Base-by-base conservation (phyloP, 2,113 vertebrate species). In the Anhinga rufa region DNA sequence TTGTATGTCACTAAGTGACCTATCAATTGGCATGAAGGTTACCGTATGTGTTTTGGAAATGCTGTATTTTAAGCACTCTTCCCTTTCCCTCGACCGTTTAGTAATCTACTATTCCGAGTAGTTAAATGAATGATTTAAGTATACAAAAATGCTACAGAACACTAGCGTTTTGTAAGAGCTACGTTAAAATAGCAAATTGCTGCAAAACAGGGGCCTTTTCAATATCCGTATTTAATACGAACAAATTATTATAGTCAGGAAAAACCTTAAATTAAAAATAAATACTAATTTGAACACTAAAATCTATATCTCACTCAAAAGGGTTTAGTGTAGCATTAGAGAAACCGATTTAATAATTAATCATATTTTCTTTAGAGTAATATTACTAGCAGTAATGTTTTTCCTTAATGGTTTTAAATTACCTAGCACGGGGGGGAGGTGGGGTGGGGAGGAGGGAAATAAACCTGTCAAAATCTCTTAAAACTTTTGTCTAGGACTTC, bases 331-430 rank as follows among this genome's bases (percentile, higher is more conserved):
- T 42, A 95, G 70, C 77, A 87, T 91, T 93, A 94, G 62, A 93
- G 58, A 94, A 96, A 89, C 25, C 1, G 6, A 79, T 88, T 96
- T 92, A 96, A 96, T 95, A 90, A 96, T 96, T 95, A 88, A 97
- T 91, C 66, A 48, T 90, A 90, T 94, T 95, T 96, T 95, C 79
- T 95, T 96, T 79, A 94, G 18, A 88, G 52, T 89, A 96, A 60
- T 80, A 93, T 51, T 92, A 91, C 88, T 89, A 94, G 24, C 75
- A 94, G 52, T 88, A 93, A 89, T 71, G 82, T 61, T 96, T 79
- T 95, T 80, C 49, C 66, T 91, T 94, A 84, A 96, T 94, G 91
- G 86, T 60, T 95, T 96, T 96, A 72, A 91, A 94, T 88, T 81
- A 93, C 86, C 65, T 61, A 54, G 76, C 26, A 46, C n/a, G n/a